These are phyloP conservation scores for Pelusios castaneus DNA, from an alignment of 2,113 vertebrate species.

Conservation along the genomic window DNA sequence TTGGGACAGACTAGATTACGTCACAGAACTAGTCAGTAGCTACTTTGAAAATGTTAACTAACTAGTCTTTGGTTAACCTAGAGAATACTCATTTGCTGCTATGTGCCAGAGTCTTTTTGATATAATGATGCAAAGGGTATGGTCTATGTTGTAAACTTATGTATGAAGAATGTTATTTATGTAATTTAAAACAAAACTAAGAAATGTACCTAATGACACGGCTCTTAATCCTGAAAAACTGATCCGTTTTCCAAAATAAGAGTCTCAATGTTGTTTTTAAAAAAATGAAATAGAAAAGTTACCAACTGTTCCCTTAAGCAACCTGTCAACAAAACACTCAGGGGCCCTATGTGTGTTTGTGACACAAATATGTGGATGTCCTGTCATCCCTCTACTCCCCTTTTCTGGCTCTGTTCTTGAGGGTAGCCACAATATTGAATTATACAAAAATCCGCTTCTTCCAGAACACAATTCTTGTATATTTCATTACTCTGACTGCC, in stretches of 20 bases:
- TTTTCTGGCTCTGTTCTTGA: not conserved
- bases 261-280: not conserved
- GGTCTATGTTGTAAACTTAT: not conserved
- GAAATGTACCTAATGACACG: not conserved
- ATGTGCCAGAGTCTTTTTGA: not conserved
- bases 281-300: not conserved
- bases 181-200: not conserved
- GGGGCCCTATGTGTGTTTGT: not conserved
- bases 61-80: not conserved
- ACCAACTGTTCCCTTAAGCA: not conserved
- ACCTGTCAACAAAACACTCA: not conserved
- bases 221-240: not conserved
- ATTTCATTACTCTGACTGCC: not conserved
- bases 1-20: not conserved
- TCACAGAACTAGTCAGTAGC: not conserved
- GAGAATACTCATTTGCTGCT: not conserved
- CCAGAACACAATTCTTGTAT: not conserved
- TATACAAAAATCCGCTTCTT: not conserved
- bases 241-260: not conserved
- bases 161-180: not conserved
- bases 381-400: not conserved
- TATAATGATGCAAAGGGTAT: not conserved
- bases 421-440: not conserved
- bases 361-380: not conserved
- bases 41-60: not conserved